A percentile compares a stretch with the other conserved stretches of the same genome.
phyloP scores from a whole-genome alignment of 2,888 invertebrate genomes.

The Mimachlamys varia region DNA sequence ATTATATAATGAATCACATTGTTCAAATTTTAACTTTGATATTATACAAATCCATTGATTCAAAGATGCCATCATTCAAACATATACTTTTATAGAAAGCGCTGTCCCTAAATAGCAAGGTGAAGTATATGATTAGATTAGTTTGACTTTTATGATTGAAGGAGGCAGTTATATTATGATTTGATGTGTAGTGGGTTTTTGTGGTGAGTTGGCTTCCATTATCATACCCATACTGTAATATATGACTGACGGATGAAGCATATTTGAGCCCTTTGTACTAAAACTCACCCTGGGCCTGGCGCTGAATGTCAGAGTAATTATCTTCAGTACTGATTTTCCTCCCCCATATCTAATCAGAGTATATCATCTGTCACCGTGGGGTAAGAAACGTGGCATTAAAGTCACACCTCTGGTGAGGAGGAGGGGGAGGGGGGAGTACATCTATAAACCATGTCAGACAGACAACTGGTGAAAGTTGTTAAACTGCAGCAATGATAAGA shows the following conservation, averaged over 20 bases:
- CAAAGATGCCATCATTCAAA: neutral
- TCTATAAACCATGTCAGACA: neutral
- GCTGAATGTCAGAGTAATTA: neutral
- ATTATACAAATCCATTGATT: neutral
- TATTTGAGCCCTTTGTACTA: neutral
- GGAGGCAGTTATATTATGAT: neutral
- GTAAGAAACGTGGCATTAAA: neutral
- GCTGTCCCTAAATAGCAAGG: neutral
- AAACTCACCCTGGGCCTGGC: neutral
- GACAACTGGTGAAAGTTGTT: neutral
- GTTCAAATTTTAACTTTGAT: neutral
- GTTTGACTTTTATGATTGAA: neutral
- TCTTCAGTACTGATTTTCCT: neutral
- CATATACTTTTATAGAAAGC: neutral
- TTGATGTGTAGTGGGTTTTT: neutral
- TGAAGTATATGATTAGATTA: neutral
- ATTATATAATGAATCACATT: neutral
- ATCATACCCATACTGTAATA: neutral
- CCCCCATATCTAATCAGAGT: neutral
- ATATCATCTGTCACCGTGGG: neutral
- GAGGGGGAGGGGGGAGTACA: neutral
- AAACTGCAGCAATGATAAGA: neutral
- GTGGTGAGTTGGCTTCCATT: neutral
- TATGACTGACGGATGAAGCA: neutral
- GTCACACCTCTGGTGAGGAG: neutral